These are phyloP conservation scores for Plectus sambesii DNA, from an alignment of 1,140 invertebrate species.

Conservation along the genomic window DNA sequence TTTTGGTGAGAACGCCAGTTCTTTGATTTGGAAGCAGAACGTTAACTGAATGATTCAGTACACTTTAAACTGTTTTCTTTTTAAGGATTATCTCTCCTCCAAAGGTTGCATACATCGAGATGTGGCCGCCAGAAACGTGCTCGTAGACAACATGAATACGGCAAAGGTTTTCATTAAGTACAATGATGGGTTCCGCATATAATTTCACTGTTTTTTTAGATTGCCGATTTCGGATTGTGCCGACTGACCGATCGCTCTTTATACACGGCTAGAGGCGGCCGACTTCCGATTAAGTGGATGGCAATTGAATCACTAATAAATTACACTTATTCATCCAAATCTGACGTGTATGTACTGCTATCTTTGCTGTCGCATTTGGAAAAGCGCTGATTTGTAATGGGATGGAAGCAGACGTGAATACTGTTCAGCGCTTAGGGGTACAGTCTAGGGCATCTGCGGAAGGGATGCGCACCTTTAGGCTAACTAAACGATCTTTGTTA, in stretches of 20 bases:
- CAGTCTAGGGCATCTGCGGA: too few relatives aligned
- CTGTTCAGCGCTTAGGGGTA: too few relatives aligned
- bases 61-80: too few relatives aligned
- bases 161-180: conserved; percentile 9
- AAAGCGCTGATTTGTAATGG: too few relatives aligned
- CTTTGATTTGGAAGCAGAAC: too few relatives aligned
- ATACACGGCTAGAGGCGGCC: conserved; percentile 18
- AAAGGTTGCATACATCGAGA: conserved; percentile 16
- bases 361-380: too few relatives aligned
- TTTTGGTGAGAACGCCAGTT: too few relatives aligned
- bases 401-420: too few relatives aligned
- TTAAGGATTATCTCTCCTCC: conserved; percentile 8
- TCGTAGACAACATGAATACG: conserved; percentile 5
- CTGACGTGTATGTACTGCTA: conserved; percentile 17
- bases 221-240: conserved; percentile 18
- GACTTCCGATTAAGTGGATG: conserved; percentile 23
- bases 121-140: conserved; percentile 18
- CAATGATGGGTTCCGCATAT: too few relatives aligned
- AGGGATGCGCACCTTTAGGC: too few relatives aligned
- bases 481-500: too few relatives aligned
- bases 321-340: conserved; percentile 10
- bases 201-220: conserved; percentile 8
- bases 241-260: conserved; percentile 11
- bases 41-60: too few relatives aligned
- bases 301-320: conserved; percentile 12